These are phyloP conservation scores for Meiosimyza decipiens DNA, from an alignment of 2,888 invertebrate genomes.

Conservation along the genomic window DNA sequence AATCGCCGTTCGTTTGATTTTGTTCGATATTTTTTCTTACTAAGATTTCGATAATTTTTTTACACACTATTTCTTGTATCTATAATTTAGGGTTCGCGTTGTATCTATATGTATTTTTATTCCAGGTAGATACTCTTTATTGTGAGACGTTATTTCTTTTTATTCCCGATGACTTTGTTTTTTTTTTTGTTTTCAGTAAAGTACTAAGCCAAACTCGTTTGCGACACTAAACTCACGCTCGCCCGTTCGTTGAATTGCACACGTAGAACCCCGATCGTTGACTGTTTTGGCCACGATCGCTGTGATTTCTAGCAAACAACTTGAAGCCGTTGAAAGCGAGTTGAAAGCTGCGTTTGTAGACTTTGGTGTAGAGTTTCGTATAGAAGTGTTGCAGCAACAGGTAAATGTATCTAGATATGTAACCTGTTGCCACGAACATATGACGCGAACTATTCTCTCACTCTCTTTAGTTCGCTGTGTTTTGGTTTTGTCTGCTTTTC, in stretches of 20 bases:
- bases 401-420: conserved; percentile 2
- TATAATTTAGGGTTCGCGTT: not conserved
- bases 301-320: conserved; percentile 49
- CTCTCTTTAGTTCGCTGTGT: not conserved
- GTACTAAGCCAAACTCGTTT: too few relatives aligned
- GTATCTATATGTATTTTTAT: conserved; percentile 6
- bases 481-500: too few relatives aligned
- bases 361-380: conserved; percentile 10
- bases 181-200: too few relatives aligned
- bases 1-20: conserved; percentile 18
- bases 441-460: not conserved
- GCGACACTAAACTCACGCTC: too few relatives aligned
- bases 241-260: conserved; percentile 43
- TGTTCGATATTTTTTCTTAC: not conserved
- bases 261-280: conserved; percentile 56
- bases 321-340: not conserved
- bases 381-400: conserved; percentile 30
- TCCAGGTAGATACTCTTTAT: not conserved
- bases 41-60: not conserved
- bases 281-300: conserved; percentile 53
- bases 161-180: not conserved
- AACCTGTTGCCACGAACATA: conserved; percentile 4
- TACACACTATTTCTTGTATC: not conserved
- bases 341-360: conserved; percentile 28
- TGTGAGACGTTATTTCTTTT: not conserved